Evolutionary conservation across 2,797 vertebrate species (phyloP).

Genomic region (Catamblyrhynchus diadema): DNA sequence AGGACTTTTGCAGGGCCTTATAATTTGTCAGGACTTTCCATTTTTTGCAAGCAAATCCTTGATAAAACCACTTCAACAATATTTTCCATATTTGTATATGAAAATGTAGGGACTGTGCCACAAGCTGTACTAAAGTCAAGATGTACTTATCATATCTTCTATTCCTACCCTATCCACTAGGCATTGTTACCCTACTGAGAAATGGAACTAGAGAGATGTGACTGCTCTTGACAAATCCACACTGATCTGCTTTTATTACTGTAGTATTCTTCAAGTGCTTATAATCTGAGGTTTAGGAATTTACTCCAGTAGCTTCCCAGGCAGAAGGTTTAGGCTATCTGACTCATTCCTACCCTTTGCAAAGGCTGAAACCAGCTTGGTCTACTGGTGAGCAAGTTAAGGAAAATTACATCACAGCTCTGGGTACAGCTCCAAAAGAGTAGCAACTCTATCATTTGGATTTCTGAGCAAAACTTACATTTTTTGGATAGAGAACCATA

Average conservation of each 20-base stretch:
- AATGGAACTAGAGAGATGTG: not conserved
- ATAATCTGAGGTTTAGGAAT: not conserved
- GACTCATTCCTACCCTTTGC: not conserved
- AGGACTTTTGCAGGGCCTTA: not conserved
- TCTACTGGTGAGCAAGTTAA: not conserved
- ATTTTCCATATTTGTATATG: not conserved
- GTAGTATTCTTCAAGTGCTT: not conserved
- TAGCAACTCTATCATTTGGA: not conserved
- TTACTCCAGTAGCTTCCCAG: not conserved
- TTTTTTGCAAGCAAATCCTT: not conserved
- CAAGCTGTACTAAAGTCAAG: not conserved
- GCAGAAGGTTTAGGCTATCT: not conserved
- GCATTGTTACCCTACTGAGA: not conserved
- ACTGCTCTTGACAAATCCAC: not conserved
- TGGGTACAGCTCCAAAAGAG: not conserved
- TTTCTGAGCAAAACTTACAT: not conserved
- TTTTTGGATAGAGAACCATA: not conserved
- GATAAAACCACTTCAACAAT: not conserved
- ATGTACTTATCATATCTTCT: rapidly evolving
- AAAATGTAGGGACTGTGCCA: not conserved
- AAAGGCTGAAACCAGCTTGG: not conserved
- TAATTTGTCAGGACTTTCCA: not conserved
- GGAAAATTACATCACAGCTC: not conserved
- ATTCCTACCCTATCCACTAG: not conserved
- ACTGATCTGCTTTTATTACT: not conserved